These are phyloP conservation scores for Chironomus riparius DNA, from an alignment of 2,888 invertebrate species.

Conservation along the genomic window DNA sequence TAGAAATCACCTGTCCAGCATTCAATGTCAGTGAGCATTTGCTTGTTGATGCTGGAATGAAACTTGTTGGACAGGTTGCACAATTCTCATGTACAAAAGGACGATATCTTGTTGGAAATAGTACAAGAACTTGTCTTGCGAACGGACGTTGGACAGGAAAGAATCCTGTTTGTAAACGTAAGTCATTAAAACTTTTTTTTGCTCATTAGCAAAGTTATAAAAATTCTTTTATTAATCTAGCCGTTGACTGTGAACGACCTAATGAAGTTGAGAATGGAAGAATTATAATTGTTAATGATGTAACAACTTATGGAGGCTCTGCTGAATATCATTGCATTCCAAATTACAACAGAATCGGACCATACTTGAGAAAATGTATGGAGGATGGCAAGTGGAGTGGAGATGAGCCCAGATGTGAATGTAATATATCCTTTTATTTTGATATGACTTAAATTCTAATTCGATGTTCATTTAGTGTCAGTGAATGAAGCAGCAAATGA, in stretches of 20 bases:
- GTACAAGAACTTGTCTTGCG: constrained; percentile 63
- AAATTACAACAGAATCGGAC: constrained; percentile 70
- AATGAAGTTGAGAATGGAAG: constrained; percentile 73
- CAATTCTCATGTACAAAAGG: constrained; percentile 78
- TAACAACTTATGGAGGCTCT: constrained; percentile 72
- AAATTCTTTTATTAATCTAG: constrained; percentile 41
- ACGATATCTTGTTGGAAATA: constrained; percentile 67
- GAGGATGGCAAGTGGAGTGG: constrained; percentile 83
- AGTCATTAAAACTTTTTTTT: constrained; percentile 38
- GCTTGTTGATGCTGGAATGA: constrained; percentile 52
- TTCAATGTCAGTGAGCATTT: constrained; percentile 52
- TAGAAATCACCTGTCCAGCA: constrained; percentile 71
- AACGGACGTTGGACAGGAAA: constrained; percentile 76
- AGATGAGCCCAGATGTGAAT: constrained; percentile 73
- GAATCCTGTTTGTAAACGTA: constrained; percentile 72
- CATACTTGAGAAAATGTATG: constrained; percentile 72
- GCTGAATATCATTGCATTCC: constrained; percentile 86
- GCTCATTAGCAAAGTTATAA: not conserved
- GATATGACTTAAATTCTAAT: not conserved
- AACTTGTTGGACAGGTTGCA: constrained; percentile 69
- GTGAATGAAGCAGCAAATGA: constrained; percentile 62
- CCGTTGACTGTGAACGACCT: constrained; percentile 76
- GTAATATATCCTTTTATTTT: constrained; percentile 37
- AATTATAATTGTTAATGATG: constrained; percentile 75
- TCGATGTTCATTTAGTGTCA: constrained; percentile 40